Conservation (phyloP, 2,797 vertebrate species). For the Paramormyrops hopkinsi region DNA sequence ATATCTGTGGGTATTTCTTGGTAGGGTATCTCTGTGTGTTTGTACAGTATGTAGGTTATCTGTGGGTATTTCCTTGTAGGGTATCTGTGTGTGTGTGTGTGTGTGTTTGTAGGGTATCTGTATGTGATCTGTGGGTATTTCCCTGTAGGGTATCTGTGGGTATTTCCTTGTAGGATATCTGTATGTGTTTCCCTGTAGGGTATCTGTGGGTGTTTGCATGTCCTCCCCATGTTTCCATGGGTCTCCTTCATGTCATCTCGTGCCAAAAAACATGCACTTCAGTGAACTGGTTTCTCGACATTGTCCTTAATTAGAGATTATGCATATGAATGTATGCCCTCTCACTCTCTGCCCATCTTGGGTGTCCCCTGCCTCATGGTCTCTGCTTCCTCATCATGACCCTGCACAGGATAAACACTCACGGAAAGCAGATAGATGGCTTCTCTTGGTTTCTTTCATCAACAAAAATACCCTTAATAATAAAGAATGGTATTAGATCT, state of each 20-base stretch:
- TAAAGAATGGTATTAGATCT: conserved; percentile 40
- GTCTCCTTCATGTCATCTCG: neutral
- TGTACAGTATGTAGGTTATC: neutral
- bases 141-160: neutral
- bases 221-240: neutral
- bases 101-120: neutral
- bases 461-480: conserved; percentile 40
- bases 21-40: neutral
- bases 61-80: neutral
- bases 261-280: neutral
- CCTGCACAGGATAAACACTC: neutral
- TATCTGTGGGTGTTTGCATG: neutral
- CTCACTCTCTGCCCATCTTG: neutral
- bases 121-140: neutral
- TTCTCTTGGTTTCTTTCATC: neutral
- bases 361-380: neutral
- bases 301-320: neutral
- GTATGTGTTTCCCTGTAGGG: neutral
- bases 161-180: neutral
- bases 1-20: neutral
- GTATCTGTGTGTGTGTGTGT: neutral
- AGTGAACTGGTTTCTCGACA: neutral
- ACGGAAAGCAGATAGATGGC: neutral
- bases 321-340: neutral
- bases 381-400: neutral